Base-by-base conservation (phyloP, 2,113 vertebrate genomes). In the Periophthalmodon schlosseri region DNA sequence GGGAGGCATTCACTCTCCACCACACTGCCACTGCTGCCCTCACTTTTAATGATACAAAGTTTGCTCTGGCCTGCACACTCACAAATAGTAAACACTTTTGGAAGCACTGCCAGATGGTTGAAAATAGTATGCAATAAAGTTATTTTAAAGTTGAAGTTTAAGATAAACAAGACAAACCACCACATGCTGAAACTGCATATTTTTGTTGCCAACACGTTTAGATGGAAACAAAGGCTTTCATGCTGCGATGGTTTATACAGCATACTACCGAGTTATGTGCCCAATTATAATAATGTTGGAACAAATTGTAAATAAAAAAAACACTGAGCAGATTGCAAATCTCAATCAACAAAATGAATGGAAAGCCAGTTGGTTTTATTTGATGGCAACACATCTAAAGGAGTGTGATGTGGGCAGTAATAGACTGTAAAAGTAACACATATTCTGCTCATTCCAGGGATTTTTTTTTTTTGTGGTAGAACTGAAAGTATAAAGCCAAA, bases 1-100 rank as follows among this genome's bases (percentile, higher is more conserved):
- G 46, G 66, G 66, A 47, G 39, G 44, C 46, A 44, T 49, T 68
- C 66, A 47, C 39, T 49, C 44, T 15, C 65, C 65, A 49, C 65
- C 36, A 68, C 15, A 67, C 61, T 64, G 61, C 61, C 33, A 46
- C 61, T 36, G 33, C 63, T 20, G 63, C 16, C 33, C 34, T 39
- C 61, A 65, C 18, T 68, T 68, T 68, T 49, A 68, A 68, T 68
- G 46, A 49, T 49, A 47, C 20, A 46, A 49, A 68, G 46, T 49
- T 49, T 49, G 39, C 66, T 24, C 65, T 23, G 66, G 44, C 44
- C 46, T 49, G 66, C 20, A 47, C 66, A 23, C 66, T 68, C 39
- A 49, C n/a, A 68, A 68, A 24, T 68, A 49, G n/a, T 28, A 16
- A 68, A 28, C 66, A 68, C 23, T 47, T 63, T 49, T 68, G 66